These are phyloP conservation scores for Hyposoter didymator DNA, from an alignment of 2,888 invertebrate species.

Conservation along the genomic window DNA sequence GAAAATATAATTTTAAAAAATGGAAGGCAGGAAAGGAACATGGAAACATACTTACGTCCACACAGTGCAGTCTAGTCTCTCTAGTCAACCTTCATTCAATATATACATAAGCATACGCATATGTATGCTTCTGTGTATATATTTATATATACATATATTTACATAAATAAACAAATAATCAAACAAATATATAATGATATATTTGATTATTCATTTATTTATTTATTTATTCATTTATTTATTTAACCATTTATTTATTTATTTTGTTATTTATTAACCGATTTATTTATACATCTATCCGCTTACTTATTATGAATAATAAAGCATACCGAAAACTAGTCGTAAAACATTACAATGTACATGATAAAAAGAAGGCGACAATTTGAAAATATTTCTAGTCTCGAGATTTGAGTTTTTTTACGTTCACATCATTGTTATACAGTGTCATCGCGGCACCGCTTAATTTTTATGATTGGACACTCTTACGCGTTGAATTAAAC, in stretches of 20 bases:
- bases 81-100: slow-evolving; percentile 78
- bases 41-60: slow-evolving; percentile 81
- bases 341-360: slow-evolving; percentile 54
- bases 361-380: slow-evolving; percentile 58
- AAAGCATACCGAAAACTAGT: slow-evolving; percentile 4
- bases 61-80: slow-evolving; percentile 83
- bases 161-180: slow-evolving; percentile 57
- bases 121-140: neutral
- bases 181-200: neutral
- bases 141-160: slow-evolving; percentile 59
- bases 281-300: slow-evolving; percentile 39
- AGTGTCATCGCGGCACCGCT: slow-evolving; percentile 24
- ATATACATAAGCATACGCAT: slow-evolving; percentile 20
- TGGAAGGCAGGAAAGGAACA: slow-evolving; percentile 62
- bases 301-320: slow-evolving; percentile 43
- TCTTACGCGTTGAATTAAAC: neutral
- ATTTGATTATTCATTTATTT: neutral
- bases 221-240: neutral
- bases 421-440: slow-evolving; percentile 48
- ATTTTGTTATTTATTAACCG: slow-evolving; percentile 56
- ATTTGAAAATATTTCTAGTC: slow-evolving; percentile 76
- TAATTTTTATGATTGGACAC: slow-evolving; percentile 7
- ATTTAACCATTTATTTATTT: neutral
- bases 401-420: slow-evolving; percentile 71
- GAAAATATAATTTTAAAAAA: slow-evolving; percentile 47